phyloP scores from a whole-genome alignment of 2,888 invertebrate species.

The Ommatoiulus sabulosus region DNA sequence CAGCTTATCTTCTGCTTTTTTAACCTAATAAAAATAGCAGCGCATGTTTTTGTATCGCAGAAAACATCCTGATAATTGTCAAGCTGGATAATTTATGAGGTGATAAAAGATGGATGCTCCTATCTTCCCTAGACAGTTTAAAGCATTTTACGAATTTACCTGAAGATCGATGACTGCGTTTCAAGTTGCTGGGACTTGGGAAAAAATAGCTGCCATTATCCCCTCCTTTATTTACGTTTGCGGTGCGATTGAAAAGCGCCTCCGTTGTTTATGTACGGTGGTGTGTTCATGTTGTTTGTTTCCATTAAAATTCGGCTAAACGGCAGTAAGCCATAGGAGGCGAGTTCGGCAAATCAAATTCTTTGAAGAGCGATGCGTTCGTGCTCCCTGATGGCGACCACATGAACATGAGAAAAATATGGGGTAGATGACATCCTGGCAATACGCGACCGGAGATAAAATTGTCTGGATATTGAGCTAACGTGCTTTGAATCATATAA shows the following conservation, averaged over 20 bases:
- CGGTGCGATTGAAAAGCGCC: not conserved
- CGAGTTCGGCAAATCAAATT: not conserved
- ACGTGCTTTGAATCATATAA: too few relatives aligned
- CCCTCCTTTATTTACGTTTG: not conserved
- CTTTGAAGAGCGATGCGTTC: not conserved
- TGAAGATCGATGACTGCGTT: constrained; percentile 6
- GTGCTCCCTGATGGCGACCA: not conserved
- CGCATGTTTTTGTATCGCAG: not conserved
- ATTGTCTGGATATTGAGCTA: not conserved
- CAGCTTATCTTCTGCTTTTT: not conserved
- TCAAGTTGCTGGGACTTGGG: not conserved
- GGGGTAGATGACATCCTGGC: not conserved
- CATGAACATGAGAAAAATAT: not conserved
- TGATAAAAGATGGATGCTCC: not conserved
- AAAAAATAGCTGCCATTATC: not conserved
- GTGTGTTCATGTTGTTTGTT: constrained; percentile 11
- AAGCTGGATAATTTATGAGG: constrained; percentile 4
- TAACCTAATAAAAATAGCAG: not conserved
- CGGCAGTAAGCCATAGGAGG: not conserved
- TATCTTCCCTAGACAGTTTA: not conserved
- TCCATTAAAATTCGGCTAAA: not conserved
- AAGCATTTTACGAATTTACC: not conserved
- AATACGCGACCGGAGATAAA: too few relatives aligned
- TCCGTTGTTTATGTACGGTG: not conserved
- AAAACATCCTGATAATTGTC: not conserved